These are phyloP conservation scores for Mesocentrotus franciscanus DNA, from an alignment of 53 echinoderm and acorn worm genomes.

Conservation along the genomic window DNA sequence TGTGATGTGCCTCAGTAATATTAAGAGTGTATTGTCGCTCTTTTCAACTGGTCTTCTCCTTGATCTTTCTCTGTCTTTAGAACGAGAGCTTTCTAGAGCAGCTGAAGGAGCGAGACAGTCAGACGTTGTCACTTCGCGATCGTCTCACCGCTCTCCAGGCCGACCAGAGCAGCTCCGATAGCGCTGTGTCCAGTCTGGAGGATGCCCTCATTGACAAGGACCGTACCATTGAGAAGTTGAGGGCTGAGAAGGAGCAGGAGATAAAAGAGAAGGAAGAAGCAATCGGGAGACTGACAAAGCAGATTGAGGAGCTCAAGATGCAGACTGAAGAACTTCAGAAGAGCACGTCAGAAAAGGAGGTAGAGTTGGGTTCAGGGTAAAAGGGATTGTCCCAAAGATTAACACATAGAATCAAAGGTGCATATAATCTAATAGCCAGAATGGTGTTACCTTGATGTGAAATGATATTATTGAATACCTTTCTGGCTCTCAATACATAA, in stretches of 20 bases:
- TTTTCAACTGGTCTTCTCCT: not conserved
- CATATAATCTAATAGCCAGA: not conserved
- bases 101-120: slow-evolving; percentile 82
- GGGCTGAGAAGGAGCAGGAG: slow-evolving; percentile 79
- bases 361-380: slow-evolving; percentile 29
- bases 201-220: slow-evolving; percentile 97
- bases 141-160: slow-evolving; percentile 81
- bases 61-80: slow-evolving; percentile 47
- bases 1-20: not conserved
- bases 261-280: slow-evolving; percentile 77
- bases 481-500: not conserved
- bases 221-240: slow-evolving; percentile 71
- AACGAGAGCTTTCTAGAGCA: slow-evolving; percentile 94
- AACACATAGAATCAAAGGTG: not conserved
- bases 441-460: not conserved
- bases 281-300: slow-evolving; percentile 70
- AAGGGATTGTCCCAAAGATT: not conserved
- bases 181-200: slow-evolving; percentile 95
- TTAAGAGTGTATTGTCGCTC: not conserved
- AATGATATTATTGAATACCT: not conserved
- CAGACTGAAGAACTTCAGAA: slow-evolving; percentile 80
- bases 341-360: slow-evolving; percentile 89
- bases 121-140: slow-evolving; percentile 67
- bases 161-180: slow-evolving; percentile 93
- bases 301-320: slow-evolving; percentile 77